Percentiles rank a stretch among this genome's conserved stretches.
phyloP scores from a whole-genome alignment of 1,140 invertebrate species.

The Nilaparvata lugens region DNA sequence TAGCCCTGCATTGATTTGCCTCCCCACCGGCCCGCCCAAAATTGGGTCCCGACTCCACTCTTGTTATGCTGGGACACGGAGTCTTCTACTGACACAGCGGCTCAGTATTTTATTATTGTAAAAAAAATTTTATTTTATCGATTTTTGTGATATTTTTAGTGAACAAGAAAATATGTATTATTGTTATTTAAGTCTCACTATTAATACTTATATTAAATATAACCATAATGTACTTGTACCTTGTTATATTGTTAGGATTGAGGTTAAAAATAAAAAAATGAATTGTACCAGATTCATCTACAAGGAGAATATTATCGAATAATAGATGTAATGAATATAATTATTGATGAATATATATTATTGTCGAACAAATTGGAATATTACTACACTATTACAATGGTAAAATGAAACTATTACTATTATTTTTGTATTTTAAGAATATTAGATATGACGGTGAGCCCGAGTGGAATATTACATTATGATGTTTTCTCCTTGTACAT shows the following conservation, averaged over 20 bases:
- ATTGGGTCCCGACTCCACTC: constrained; percentile 14
- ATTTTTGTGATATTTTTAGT: constrained; percentile 33
- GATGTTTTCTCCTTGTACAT: constrained; percentile 26
- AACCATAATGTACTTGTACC: constrained; percentile 28
- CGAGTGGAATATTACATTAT: background rate
- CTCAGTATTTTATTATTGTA: constrained; percentile 22
- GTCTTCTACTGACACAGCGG: constrained; percentile 23
- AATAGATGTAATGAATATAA: constrained; percentile 6
- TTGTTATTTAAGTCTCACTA: constrained; percentile 31
- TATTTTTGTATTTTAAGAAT: constrained; percentile 18
- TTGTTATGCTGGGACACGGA: constrained; percentile 20
- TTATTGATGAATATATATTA: constrained; percentile 21
- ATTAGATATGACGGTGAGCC: constrained; percentile 3
- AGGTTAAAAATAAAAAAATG: constrained; percentile 24
- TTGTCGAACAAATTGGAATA: constrained; percentile 5
- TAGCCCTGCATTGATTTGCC: constrained; percentile 17
- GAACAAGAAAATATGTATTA: constrained; percentile 26
- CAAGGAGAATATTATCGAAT: constrained; percentile 24
- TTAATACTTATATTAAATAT: constrained; percentile 26
- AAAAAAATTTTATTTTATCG: constrained; percentile 24
- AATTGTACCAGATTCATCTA: constrained; percentile 19
- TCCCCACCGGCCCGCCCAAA: constrained; percentile 1
- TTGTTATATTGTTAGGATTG: constrained; percentile 32
- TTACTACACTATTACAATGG: constrained; percentile 14
- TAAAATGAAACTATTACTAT: constrained; percentile 16